Base-by-base conservation (phyloP, 1,140 invertebrate genomes). In the Drosophila ironensis region DNA sequence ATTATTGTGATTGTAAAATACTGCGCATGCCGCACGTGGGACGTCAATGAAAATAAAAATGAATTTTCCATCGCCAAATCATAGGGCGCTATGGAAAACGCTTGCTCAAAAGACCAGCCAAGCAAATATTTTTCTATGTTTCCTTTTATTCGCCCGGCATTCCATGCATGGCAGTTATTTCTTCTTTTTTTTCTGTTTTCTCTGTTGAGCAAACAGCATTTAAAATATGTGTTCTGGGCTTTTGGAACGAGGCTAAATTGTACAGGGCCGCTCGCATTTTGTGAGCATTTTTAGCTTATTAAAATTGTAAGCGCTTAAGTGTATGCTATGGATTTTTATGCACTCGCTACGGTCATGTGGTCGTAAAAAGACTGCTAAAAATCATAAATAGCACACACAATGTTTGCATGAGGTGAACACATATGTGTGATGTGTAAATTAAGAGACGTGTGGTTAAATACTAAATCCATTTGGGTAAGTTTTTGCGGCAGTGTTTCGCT, bases 211-310 rank as follows among this genome's bases (percentile, higher is more conserved):
- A 66, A 73, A 66, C 48, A n/a, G n/a, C n/a, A 72, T 66, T 50
- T 72, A 37, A 46, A 51, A 74, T 53, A 53, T 47, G 17, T 37
- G 45, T 25, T 28, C 12, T 20, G 14, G 14, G 35, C 47, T 38
- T 72, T 70, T 30, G 44, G n/a, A 20, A 40, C 35, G 41, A 14
- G 48, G 25, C 22, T 11, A 19, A 30, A 28, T 27, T 46, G 9
- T 20, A 17, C 40, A 45, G 17, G 16, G 59, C 22, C 38, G 14
- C 60, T 66, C 48, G 46, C 35, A 61, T 59, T 71, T 66, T 16
- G 71, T 66, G 48, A 44, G 59, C 53, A 74, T 74, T 63, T 73
- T 61, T 50, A 51, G 72, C 63, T 69, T 69, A 66, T 70, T 70
- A 64, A 75, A 75, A 75, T 44, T 63, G 64, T 35, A 54, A 51